Evolutionary conservation across 2,888 invertebrate genomes (phyloP).

Genomic region (Stomorhina lunata): DNA sequence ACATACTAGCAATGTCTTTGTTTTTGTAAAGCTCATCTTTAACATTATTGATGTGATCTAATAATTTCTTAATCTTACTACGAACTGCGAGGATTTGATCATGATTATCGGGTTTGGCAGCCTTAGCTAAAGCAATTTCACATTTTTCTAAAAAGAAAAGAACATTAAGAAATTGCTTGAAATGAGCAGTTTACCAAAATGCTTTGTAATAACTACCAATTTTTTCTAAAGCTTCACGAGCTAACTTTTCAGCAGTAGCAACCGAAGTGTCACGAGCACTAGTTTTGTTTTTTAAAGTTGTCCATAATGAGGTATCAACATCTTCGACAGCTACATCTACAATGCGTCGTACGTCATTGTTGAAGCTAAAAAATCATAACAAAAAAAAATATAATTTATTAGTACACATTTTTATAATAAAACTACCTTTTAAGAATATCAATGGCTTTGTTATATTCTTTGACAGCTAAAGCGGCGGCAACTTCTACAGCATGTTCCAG

Average conservation of each 20-base stretch:
- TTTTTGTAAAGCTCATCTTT: constrained; percentile 83
- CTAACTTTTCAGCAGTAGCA: constrained; percentile 82
- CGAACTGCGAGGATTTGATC: constrained; percentile 81
- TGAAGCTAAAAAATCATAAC: constrained; percentile 78
- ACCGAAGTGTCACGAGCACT: constrained; percentile 82
- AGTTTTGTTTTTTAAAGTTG: constrained; percentile 82
- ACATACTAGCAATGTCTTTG: constrained; percentile 82
- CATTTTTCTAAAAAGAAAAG: constrained; percentile 72
- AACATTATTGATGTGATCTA: constrained; percentile 83
- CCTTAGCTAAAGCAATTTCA: constrained; percentile 76
- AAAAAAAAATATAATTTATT: neutral
- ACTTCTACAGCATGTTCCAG: constrained; percentile 82
- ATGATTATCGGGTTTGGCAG: constrained; percentile 72
- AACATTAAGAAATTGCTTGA: neutral
- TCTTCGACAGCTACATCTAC: constrained; percentile 84
- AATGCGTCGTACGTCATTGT: constrained; percentile 81
- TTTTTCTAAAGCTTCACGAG: constrained; percentile 82
- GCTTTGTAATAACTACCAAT: constrained; percentile 79
- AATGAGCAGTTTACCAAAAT: neutral
- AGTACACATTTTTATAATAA: neutral
- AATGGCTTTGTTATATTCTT: constrained; percentile 85
- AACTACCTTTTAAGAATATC: constrained; percentile 81
- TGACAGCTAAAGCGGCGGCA: constrained; percentile 84
- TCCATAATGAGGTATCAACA: constrained; percentile 82
- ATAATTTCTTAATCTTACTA: constrained; percentile 82